These are phyloP conservation scores for Drosophila subsilvestris DNA, from an alignment of 2,888 invertebrate species.

Conservation along the genomic window DNA sequence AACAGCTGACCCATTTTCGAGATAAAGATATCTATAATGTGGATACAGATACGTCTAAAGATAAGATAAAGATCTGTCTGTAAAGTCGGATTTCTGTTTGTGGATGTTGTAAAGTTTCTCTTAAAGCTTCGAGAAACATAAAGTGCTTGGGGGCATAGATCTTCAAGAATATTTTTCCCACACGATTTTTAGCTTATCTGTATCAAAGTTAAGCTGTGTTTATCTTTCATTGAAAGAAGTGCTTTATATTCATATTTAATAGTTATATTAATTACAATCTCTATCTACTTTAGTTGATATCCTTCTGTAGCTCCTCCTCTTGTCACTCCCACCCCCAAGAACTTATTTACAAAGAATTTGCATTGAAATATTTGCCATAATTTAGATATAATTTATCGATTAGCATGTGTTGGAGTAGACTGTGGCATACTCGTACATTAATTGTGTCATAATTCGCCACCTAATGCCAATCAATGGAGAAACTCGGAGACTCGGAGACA, in stretches of 20 bases:
- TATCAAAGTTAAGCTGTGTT: too few species aligned
- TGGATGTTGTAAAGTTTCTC: too few species aligned
- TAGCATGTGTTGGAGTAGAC: constrained; percentile 30
- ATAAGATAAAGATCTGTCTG: not conserved
- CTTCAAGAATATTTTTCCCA: not conserved
- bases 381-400: constrained; percentile 62
- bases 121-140: too few species aligned
- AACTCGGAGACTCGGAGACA: too few species aligned
- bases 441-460: constrained; percentile 48
- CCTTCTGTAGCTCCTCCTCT: constrained; percentile 7
- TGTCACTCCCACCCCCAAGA: not conserved
- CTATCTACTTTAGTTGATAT: not conserved
- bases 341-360: constrained; percentile 6
- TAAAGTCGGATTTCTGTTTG: not conserved
- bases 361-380: constrained; percentile 43
- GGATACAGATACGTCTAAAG: not conserved
- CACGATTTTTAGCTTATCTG: too few species aligned
- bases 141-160: too few species aligned
- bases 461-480: constrained; percentile 39
- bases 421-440: constrained; percentile 15
- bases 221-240: too few species aligned
- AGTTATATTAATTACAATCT: not conserved
- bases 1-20: not conserved
- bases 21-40: not conserved
- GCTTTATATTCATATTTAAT: constrained; percentile 34